phyloP scores from a whole-genome alignment of 2,797 vertebrate species.

The Sebastes dallii region DNA sequence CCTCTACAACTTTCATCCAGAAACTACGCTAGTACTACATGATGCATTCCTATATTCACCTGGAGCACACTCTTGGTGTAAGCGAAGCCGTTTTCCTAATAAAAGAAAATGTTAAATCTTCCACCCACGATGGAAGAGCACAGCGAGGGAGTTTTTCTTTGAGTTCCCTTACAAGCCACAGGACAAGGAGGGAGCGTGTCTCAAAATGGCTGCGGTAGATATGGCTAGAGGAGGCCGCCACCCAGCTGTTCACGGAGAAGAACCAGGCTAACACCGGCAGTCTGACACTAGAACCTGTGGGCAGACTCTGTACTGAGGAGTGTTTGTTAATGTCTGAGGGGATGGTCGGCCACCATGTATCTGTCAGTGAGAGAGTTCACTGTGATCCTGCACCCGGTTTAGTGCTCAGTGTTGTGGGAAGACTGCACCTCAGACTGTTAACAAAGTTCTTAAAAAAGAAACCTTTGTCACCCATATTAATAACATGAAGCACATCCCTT shows the following conservation, averaged over 20 bases:
- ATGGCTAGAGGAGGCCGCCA: slow-evolving; percentile 57
- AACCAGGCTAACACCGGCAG: slow-evolving; percentile 24
- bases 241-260: slow-evolving; percentile 58
- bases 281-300: slow-evolving; percentile 40
- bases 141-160: slow-evolving; percentile 48
- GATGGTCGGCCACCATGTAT: slow-evolving; percentile 5
- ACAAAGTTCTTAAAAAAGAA: neutral
- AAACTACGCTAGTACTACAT: neutral
- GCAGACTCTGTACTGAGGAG: slow-evolving; percentile 22
- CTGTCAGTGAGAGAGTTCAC: slow-evolving; percentile 1
- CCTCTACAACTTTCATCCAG: neutral
- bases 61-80: neutral
- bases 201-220: slow-evolving; percentile 71
- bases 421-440: neutral
- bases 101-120: slow-evolving; percentile 24
- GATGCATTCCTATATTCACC: slow-evolving; percentile 1
- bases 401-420: neutral
- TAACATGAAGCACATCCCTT: neutral
- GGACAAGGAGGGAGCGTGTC: slow-evolving; percentile 57
- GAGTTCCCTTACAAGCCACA: slow-evolving; percentile 51
- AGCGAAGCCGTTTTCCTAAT: neutral
- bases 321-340: slow-evolving; percentile 53
- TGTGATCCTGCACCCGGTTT: slow-evolving; percentile 2
- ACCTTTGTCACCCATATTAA: neutral
- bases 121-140: slow-evolving; percentile 25